A percentile compares a stretch with the other conserved stretches of the same genome.
These are phyloP conservation scores for Folsomia manolachei DNA, from an alignment of 2,888 invertebrate genomes.

Conservation along the genomic window DNA sequence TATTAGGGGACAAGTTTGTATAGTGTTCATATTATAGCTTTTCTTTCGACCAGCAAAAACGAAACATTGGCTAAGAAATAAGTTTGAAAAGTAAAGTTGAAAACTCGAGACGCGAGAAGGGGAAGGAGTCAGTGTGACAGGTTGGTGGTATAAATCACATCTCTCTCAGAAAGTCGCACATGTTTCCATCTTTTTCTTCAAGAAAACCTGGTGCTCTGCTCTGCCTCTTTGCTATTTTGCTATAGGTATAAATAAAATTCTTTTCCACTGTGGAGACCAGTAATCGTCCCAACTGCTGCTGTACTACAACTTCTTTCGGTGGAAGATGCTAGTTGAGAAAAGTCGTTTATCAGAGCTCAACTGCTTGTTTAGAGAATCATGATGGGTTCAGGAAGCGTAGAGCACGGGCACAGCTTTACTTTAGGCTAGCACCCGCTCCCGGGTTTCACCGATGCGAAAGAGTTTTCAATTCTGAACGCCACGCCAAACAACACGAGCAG, in stretches of 20 bases:
- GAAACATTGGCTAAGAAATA: slow-evolving; percentile 7
- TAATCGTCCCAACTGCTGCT: too few species aligned
- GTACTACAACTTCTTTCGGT: too few species aligned
- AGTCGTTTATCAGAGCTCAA: slow-evolving; percentile 25
- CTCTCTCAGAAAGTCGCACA: slow-evolving; percentile 36
- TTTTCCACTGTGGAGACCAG: too few species aligned
- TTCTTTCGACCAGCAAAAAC: not conserved
- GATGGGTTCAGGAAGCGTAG: slow-evolving; percentile 13
- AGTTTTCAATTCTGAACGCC: not conserved
- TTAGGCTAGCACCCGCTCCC: not conserved
- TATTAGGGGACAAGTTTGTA: not conserved
- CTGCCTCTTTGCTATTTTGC: too few species aligned
- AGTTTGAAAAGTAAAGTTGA: not conserved
- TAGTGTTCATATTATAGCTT: not conserved
- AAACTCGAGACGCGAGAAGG: slow-evolving; percentile 27
- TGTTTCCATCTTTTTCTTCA: slow-evolving; percentile 35
- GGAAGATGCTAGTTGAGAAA: slow-evolving; percentile 4
- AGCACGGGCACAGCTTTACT: slow-evolving; percentile 1
- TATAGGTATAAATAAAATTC: too few species aligned
- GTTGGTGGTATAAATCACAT: slow-evolving; percentile 49
- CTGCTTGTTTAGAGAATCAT: slow-evolving; percentile 20
- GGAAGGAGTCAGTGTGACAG: slow-evolving; percentile 46
- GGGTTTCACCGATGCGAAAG: slow-evolving; percentile 1
- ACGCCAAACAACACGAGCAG: not conserved
- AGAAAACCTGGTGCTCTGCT: slow-evolving; percentile 9